phyloP scores from a whole-genome alignment of 2,113 vertebrate genomes.

The Trichomycterus rosablanca region DNA sequence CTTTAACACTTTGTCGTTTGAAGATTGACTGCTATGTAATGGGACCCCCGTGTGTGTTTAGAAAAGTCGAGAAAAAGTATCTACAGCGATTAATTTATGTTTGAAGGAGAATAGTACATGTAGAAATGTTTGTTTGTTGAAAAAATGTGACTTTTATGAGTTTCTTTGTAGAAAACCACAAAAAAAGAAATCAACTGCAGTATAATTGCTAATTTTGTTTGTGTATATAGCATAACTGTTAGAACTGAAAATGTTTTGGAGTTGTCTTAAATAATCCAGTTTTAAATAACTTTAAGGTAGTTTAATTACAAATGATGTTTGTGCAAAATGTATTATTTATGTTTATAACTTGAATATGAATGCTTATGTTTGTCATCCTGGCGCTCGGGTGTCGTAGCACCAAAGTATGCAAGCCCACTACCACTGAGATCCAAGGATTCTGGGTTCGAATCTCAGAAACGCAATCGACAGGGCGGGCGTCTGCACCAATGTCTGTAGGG shows the following conservation, averaged over 20 bases:
- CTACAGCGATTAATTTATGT: slow-evolving; percentile 46
- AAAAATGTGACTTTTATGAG: slow-evolving; percentile 36
- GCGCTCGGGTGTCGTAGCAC: too few species aligned
- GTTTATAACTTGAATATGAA: slow-evolving; percentile 6
- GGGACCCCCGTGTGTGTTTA: slow-evolving; percentile 49
- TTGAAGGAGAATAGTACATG: slow-evolving; percentile 46
- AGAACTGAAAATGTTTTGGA: slow-evolving; percentile 27
- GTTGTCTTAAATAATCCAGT: slow-evolving; percentile 27
- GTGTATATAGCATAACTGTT: slow-evolving; percentile 23
- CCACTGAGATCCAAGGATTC: too few species aligned
- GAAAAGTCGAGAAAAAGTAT: slow-evolving; percentile 45
- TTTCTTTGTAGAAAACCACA: not conserved
- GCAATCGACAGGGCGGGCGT: too few species aligned
- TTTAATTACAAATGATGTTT: slow-evolving; percentile 35
- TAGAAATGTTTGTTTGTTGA: slow-evolving; percentile 39
- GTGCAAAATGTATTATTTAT: not conserved
- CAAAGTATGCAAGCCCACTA: too few species aligned
- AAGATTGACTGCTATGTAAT: slow-evolving; percentile 46
- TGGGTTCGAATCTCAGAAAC: too few species aligned
- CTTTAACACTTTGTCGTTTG: slow-evolving; percentile 35
- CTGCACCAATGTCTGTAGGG: too few species aligned
- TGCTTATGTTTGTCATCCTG: not conserved
- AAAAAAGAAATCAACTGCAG: slow-evolving; percentile 29
- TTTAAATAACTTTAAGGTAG: slow-evolving; percentile 38
- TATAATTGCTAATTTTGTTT: slow-evolving; percentile 36